Evolutionary conservation across 2,888 invertebrate genomes (phyloP).

Genomic region (Dryococelus australis): DNA sequence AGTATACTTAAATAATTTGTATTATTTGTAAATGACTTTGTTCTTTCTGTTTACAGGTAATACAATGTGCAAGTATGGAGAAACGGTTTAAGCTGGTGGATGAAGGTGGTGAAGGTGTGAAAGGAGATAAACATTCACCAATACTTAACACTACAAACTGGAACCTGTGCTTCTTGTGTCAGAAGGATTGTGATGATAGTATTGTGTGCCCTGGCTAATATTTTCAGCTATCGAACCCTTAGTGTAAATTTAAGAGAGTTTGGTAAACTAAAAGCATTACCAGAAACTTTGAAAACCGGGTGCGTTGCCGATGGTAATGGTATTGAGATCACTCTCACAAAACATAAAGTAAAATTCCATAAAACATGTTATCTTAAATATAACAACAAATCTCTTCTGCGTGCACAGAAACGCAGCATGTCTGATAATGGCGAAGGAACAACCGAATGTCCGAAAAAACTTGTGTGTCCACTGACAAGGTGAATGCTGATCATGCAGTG

Average conservation of each 20-base stretch:
- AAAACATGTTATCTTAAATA: neutral
- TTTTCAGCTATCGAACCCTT: neutral
- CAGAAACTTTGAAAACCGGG: conserved; percentile 12
- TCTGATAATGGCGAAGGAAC: neutral
- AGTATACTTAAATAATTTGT: neutral
- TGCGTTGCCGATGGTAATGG: neutral
- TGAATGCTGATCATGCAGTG: neutral
- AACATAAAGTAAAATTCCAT: conserved; percentile 17
- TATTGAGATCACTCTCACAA: neutral
- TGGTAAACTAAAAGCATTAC: neutral
- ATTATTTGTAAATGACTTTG: neutral
- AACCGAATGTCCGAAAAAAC: neutral
- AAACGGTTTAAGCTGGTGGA: neutral
- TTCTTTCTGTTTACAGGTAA: conserved; percentile 2
- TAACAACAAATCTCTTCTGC: neutral
- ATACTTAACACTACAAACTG: neutral
- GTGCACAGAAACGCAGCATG: conserved; percentile 19
- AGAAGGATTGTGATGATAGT: neutral
- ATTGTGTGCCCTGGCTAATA: neutral
- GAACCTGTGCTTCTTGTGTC: neutral
- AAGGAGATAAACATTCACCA: neutral
- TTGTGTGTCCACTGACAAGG: neutral
- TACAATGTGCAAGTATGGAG: neutral
- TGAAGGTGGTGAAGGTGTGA: neutral
- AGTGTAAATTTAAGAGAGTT: neutral